These are phyloP conservation scores for Suricata suricatta DNA, from an alignment of 2,113 vertebrate species.

Conservation along the genomic window DNA sequence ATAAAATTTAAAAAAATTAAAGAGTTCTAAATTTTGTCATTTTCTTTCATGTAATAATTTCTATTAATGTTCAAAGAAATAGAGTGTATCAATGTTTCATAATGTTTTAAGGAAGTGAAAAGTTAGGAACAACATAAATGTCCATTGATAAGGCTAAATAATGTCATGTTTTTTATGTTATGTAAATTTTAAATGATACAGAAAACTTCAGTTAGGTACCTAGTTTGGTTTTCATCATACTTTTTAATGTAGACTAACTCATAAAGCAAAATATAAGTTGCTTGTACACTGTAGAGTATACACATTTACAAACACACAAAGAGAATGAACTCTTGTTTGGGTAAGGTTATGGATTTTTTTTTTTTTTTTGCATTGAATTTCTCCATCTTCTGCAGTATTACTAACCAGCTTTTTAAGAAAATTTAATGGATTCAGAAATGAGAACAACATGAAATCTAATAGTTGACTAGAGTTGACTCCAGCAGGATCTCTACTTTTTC, in stretches of 20 bases:
- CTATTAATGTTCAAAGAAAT: not conserved
- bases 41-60: not conserved
- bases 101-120: not conserved
- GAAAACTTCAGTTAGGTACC: not conserved
- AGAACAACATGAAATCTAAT: not conserved
- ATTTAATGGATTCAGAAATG: slow-evolving; percentile 3
- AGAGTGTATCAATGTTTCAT: not conserved
- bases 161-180: not conserved
- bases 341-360: not conserved
- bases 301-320: not conserved
- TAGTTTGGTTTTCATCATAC: not conserved
- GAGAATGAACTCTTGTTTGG: not conserved
- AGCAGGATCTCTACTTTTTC: not conserved
- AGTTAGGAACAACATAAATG: not conserved
- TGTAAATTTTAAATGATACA: not conserved
- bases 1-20: not conserved
- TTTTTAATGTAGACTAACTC: not conserved
- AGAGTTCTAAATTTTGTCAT: not conserved
- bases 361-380: not conserved
- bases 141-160: not conserved
- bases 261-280: slow-evolving; percentile 2
- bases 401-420: not conserved
- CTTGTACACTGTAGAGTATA: not conserved
- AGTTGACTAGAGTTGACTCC: not conserved
- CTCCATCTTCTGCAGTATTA: not conserved